Conservation (phyloP, 1,140 invertebrate genomes). For the Spodoptera frugiperda region DNA sequence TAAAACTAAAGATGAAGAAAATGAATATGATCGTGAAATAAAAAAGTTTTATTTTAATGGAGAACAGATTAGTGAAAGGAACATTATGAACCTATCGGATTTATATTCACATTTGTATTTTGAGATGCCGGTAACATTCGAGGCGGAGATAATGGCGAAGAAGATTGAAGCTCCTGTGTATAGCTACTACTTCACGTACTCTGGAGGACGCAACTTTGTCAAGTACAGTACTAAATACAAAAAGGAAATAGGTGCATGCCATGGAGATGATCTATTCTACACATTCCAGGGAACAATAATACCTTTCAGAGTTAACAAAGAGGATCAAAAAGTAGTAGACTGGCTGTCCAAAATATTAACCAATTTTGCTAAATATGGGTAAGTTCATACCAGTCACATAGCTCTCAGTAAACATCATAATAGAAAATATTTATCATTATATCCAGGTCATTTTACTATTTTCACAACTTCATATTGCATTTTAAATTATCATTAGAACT, state of each 20-base stretch:
- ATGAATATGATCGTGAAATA: constrained; percentile 53
- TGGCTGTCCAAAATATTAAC: constrained; percentile 47
- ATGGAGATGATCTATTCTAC: constrained; percentile 48
- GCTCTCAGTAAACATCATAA: too few species aligned
- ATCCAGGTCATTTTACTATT: too few species aligned
- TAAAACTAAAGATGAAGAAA: constrained; percentile 59
- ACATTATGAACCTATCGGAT: constrained; percentile 51
- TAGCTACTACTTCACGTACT: constrained; percentile 76
- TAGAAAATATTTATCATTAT: too few species aligned
- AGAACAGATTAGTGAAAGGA: constrained; percentile 58
- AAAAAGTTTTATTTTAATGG: constrained; percentile 73
- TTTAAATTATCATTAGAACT: too few species aligned
- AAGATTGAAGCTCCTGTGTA: constrained; percentile 62
- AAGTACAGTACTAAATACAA: constrained; percentile 52
- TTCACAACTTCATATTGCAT: too few species aligned
- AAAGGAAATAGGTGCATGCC: constrained; percentile 38
- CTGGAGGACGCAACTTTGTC: constrained; percentile 68
- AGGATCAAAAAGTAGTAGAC: constrained; percentile 43
- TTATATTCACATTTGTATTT: constrained; percentile 76
- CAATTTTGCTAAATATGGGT: constrained; percentile 52
- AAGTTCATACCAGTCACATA: not conserved
- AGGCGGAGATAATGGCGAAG: constrained; percentile 61
- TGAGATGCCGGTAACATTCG: constrained; percentile 68
- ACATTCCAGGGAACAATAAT: constrained; percentile 15
- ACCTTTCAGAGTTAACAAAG: constrained; percentile 20